Conservation (phyloP, 2,888 invertebrate genomes). For the Lithophane ornitopus region DNA sequence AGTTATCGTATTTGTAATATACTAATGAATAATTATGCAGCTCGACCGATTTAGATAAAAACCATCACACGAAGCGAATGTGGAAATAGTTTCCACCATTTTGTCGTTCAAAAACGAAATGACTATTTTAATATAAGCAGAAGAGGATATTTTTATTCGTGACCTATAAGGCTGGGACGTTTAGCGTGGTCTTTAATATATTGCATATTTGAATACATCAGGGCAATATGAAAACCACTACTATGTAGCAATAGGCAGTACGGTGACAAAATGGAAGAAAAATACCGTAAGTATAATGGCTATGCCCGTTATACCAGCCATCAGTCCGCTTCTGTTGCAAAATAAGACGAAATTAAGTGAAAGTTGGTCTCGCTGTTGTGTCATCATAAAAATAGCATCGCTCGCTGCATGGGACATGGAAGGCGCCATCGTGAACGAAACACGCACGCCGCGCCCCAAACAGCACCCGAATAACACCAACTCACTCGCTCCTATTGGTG, state of each 20-base stretch:
- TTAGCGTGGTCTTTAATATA: background rate
- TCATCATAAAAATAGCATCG: slow-evolving; percentile 71
- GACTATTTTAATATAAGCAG: background rate
- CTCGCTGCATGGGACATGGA: slow-evolving; percentile 56
- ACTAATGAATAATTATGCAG: slow-evolving; percentile 27
- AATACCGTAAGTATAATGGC: slow-evolving; percentile 39
- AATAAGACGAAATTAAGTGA: slow-evolving; percentile 73
- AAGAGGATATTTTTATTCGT: slow-evolving; percentile 16
- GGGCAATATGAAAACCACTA: background rate
- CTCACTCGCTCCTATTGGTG: slow-evolving; percentile 68
- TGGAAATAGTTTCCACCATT: slow-evolving; percentile 14
- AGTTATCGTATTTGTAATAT: slow-evolving; percentile 5
- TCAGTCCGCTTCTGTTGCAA: slow-evolving; percentile 62
- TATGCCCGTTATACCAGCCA: slow-evolving; percentile 41
- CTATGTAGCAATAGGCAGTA: background rate
- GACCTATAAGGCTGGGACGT: background rate
- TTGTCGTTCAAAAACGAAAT: slow-evolving; percentile 15
- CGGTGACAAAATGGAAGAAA: slow-evolving; percentile 31
- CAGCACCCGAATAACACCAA: slow-evolving; percentile 53
- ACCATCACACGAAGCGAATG: background rate
- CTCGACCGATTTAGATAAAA: slow-evolving; percentile 54
- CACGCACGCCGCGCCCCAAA: slow-evolving; percentile 60
- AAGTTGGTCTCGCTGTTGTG: slow-evolving; percentile 71
- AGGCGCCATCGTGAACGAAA: slow-evolving; percentile 53
- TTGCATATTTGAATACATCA: background rate